Percentiles rank a stretch among this genome's conserved stretches.
Evolutionary conservation across 2,888 invertebrate genomes (phyloP).

Genomic region (Pardosa pseudoannulata): DNA sequence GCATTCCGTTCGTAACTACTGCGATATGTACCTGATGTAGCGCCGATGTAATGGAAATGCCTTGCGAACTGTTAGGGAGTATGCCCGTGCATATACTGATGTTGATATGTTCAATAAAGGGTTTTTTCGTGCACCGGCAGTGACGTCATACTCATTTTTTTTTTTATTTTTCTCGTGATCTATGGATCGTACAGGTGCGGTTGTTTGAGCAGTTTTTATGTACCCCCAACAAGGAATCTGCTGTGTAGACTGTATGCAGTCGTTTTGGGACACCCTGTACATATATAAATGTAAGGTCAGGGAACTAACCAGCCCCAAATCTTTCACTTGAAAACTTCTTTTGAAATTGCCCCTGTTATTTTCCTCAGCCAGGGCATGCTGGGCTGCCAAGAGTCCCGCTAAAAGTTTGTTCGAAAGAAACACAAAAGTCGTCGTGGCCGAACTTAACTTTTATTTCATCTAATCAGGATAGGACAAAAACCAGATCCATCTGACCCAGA

Average conservation of each 20-base stretch:
- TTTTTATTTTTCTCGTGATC: neutral
- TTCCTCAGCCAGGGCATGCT: no score
- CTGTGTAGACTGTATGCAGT: neutral
- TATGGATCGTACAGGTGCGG: neutral
- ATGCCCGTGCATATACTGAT: neutral
- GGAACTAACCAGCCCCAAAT: no score
- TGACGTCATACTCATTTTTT: neutral
- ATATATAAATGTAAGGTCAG: no score
- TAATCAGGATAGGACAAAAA: no score
- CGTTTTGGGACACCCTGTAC: neutral
- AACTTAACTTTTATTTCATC: no score
- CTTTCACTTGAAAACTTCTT: no score
- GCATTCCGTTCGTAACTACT: neutral
- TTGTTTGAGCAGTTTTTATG: neutral
- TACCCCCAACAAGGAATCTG: neutral
- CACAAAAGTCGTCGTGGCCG: no score
- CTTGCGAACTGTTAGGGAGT: neutral
- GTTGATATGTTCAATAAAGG: neutral
- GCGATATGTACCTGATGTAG: slow-evolving; percentile 12
- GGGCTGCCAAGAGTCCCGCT: no score
- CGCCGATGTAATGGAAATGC: slow-evolving; percentile 4
- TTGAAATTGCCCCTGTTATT: no score
- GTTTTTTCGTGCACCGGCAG: neutral
- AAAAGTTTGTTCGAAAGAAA: no score
- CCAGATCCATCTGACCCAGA: no score